phyloP scores from a whole-genome alignment of 2,888 invertebrate genomes.

The Crossocerus cetratus region DNA sequence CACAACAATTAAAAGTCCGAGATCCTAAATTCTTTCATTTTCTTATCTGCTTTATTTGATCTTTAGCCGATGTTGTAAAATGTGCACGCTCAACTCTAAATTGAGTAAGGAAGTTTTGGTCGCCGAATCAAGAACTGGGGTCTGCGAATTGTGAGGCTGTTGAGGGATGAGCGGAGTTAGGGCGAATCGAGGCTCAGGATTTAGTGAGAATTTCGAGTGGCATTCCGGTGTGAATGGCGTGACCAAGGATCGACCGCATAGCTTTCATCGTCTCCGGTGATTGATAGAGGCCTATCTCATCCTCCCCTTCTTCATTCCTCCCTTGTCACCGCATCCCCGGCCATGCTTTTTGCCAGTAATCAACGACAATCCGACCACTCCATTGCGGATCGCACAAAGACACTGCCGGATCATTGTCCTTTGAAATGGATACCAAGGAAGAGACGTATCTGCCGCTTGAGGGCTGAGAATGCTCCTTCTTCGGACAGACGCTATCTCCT shows the following conservation, averaged over 20 bases:
- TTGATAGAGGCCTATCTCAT: constrained; percentile 63
- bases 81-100: no score
- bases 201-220: constrained; percentile 30
- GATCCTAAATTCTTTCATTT: constrained; percentile 14
- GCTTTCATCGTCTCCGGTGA: constrained; percentile 65
- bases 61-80: neutral
- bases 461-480: constrained; percentile 49
- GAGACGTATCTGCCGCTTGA: constrained; percentile 37
- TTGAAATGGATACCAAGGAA: constrained; percentile 62
- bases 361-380: constrained; percentile 69
- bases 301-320: constrained; percentile 55
- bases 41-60: no score
- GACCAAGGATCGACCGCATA: constrained; percentile 62
- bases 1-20: no score
- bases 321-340: constrained; percentile 46
- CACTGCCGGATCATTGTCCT: constrained; percentile 66
- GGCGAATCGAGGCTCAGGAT: no score
- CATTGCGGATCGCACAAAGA: constrained; percentile 70
- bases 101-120: no score
- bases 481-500: constrained; percentile 45
- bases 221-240: constrained; percentile 59
- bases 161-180: no score
- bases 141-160: no score
- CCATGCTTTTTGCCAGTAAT: constrained; percentile 63
- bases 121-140: no score